These are phyloP conservation scores for Anoncus sp. DNA, from an alignment of 2,888 invertebrate genomes.

Conservation along the genomic window DNA sequence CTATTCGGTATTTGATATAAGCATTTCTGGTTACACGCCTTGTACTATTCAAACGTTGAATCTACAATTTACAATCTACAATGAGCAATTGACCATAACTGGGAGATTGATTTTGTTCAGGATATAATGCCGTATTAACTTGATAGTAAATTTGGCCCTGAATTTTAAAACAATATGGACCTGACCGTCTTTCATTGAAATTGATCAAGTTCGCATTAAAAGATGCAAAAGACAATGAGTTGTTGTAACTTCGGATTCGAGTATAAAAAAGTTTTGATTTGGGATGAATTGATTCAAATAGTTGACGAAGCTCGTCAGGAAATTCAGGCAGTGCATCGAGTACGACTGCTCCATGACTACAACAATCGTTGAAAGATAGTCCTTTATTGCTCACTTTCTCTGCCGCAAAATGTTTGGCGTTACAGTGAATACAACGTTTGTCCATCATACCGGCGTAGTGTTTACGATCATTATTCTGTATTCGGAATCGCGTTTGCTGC, in stretches of 20 bases:
- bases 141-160: conserved; percentile 3
- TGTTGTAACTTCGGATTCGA: not conserved
- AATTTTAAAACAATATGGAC: conserved; percentile 2
- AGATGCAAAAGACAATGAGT: not conserved
- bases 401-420: not conserved
- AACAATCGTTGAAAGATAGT: not conserved
- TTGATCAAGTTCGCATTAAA: not conserved
- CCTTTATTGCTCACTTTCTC: not conserved
- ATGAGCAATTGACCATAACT: not conserved
- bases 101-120: not conserved
- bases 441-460: not conserved
- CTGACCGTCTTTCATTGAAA: not conserved
- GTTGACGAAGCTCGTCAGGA: not conserved
- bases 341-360: not conserved
- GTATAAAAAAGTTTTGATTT: not conserved
- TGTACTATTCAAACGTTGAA: too few species aligned
- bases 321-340: not conserved
- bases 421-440: not conserved
- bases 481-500: too few species aligned
- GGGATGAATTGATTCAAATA: not conserved
- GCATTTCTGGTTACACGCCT: too few species aligned
- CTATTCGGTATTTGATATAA: too few species aligned
- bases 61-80: too few species aligned
- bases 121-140: not conserved
- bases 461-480: not conserved